Base-by-base conservation (phyloP, 2,797 vertebrate genomes). In the Cirrhinus molitorella region DNA sequence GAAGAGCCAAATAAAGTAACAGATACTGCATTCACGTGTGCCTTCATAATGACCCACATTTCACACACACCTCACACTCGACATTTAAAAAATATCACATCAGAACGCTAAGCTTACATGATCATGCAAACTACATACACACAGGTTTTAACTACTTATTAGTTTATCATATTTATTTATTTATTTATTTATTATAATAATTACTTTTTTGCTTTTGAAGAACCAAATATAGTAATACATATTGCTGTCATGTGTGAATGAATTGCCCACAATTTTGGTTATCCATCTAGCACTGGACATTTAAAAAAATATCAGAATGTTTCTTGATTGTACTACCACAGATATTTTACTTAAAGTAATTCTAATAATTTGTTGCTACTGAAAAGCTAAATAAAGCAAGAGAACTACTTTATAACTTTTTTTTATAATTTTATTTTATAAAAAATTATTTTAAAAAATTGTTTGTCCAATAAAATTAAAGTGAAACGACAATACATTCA, bases 1-100 rank as follows among this genome's bases (percentile, higher is more conserved):
- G 71, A 88, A 59, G 66, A 87, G 71, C 45, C 57, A 81, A 78
- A 85, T 65, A 79, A 84, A 87, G 61, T 53, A 74, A 65, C n/a
- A 51, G 53, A 67, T 51, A 80, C 43, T 16, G 49, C 72, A 71
- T 79, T 86, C 83, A 81, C 28, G 63, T 86, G 81, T 61, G 80
- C 57, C 67, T 70, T 75, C 80, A 83, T 40, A 79, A 61, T 53
- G 55, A 25, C 31, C 49, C 59, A 47, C 45, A 55, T 87, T 85
- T 77, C 43, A 84, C 79, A 71, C 49, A 73, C 77, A 75, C 25
- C 34, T 25, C 3, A 19, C 2, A 40, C 34, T 73, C 37, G 45
- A 76, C 76, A 72, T 61, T 67, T 67, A 61, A 70, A 81, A 59
- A 45, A 37, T 28, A 37, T 59, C 51, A 14, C 14, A 65, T 73